A percentile compares a stretch with the other conserved stretches of the same genome.
Evolutionary conservation across 1,140 invertebrate genomes (phyloP).

Genomic region (Dinoponera quadriceps): DNA sequence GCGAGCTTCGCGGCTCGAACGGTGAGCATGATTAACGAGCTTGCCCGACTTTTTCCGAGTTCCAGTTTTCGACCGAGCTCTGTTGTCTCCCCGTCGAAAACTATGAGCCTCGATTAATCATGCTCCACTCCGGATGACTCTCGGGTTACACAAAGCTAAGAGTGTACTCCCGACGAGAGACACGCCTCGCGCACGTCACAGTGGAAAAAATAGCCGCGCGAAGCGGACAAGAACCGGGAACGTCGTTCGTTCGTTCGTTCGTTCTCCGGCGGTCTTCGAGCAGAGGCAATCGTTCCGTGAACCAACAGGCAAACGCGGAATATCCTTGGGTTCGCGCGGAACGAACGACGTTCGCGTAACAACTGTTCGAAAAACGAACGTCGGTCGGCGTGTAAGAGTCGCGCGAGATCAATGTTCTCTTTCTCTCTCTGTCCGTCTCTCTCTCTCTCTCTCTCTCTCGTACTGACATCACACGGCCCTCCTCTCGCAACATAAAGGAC

Average conservation of each 20-base stretch:
- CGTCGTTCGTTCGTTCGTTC: constrained; percentile 33
- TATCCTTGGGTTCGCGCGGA: too few species aligned
- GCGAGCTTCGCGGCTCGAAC: too few species aligned
- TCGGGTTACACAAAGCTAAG: background rate
- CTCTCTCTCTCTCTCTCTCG: constrained; percentile 27
- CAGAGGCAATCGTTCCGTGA: too few species aligned
- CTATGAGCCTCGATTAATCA: background rate
- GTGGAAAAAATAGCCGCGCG: constrained; percentile 14
- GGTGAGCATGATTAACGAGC: too few species aligned
- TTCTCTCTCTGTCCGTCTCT: constrained; percentile 29
- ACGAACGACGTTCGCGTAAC: background rate
- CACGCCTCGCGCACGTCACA: background rate
- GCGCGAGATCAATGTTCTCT: constrained; percentile 43
- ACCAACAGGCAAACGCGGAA: too few species aligned
- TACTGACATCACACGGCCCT: constrained; percentile 6
- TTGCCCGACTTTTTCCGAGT: too few species aligned
- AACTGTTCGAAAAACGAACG: constrained; percentile 41
- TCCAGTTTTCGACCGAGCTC: too few species aligned
- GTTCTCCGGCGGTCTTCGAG: background rate
- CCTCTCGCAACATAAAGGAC: constrained; percentile 32
- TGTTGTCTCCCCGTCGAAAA: too few species aligned
- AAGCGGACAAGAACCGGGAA: constrained; percentile 20
- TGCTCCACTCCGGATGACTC: background rate
- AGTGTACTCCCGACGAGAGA: background rate
- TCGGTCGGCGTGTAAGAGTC: constrained; percentile 34